Percentiles rank a stretch among this genome's conserved stretches.
phyloP scores from a whole-genome alignment of 2,888 invertebrate genomes.

The Lepidocyrtoides sp. region DNA sequence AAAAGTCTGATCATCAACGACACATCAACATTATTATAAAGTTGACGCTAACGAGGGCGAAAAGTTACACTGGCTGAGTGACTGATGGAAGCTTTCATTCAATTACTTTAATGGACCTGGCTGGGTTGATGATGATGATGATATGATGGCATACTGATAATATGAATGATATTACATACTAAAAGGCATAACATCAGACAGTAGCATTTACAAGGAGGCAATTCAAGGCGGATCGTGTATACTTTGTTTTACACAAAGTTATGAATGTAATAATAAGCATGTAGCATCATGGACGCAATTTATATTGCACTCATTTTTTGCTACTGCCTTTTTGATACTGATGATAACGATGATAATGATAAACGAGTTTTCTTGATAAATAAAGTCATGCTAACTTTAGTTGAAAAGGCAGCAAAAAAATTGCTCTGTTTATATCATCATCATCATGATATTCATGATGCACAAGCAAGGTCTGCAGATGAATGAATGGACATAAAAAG shows the following conservation, averaged over 20 bases:
- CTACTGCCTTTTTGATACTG: not conserved
- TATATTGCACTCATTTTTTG: not conserved
- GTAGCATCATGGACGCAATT: not conserved
- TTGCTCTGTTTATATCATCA: not conserved
- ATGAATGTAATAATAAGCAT: not conserved
- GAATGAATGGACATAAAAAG: too few relatives aligned
- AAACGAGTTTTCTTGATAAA: conserved; percentile 24
- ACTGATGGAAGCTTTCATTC: conserved; percentile 75
- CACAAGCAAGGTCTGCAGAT: too few relatives aligned
- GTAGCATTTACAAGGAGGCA: not conserved
- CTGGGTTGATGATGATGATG: conserved; percentile 60
- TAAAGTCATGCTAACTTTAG: not conserved
- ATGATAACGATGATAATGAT: conserved; percentile 31
- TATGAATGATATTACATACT: conserved; percentile 9
- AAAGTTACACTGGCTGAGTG: conserved; percentile 49
- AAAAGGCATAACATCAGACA: not conserved
- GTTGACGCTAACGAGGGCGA: conserved; percentile 50
- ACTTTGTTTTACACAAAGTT: conserved; percentile 24
- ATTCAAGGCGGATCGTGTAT: not conserved
- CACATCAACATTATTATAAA: conserved; percentile 69
- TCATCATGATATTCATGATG: not conserved
- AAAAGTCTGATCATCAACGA: conserved; percentile 53
- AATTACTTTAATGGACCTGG: conserved; percentile 77
- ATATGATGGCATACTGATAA: not conserved
- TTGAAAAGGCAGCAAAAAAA: not conserved